These are phyloP conservation scores for Myrmecophaga tridactyla DNA, from an alignment of 2,113 vertebrate species.

Conservation along the genomic window DNA sequence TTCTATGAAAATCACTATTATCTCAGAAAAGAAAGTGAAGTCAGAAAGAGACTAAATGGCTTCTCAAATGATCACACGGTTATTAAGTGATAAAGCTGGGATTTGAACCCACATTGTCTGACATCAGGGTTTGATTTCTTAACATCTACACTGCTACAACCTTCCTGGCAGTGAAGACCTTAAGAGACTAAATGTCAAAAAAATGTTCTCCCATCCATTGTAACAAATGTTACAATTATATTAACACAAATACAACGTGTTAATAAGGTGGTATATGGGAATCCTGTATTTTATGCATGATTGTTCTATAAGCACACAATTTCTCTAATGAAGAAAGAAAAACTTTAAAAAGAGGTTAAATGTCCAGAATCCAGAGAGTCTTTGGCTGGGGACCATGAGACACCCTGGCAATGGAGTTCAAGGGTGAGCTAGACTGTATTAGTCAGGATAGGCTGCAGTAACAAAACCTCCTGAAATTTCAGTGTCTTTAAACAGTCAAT, in stretches of 20 bases:
- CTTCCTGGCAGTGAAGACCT: not conserved
- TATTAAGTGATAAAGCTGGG: not conserved
- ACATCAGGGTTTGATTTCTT: not conserved
- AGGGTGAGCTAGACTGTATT: not conserved
- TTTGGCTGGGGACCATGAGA: not conserved
- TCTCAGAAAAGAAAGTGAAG: slow-evolving; percentile 4
- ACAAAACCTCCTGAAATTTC: not conserved
- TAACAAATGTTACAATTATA: too few species aligned
- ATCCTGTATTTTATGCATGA: too few species aligned
- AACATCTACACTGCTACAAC: not conserved
- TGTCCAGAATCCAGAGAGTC: not conserved
- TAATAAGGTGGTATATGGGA: too few species aligned
- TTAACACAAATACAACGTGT: too few species aligned
- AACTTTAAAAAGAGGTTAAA: not conserved
- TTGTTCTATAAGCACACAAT: too few species aligned
- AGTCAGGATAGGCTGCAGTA: not conserved
- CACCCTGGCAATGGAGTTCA: not conserved
- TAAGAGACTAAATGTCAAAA: not conserved
- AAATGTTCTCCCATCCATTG: too few species aligned
- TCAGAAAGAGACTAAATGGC: not conserved
- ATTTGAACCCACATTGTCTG: not conserved
- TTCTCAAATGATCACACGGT: not conserved
- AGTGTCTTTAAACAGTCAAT: not conserved
- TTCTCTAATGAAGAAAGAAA: too few species aligned
- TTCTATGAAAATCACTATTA: slow-evolving; percentile 20